phyloP scores from a whole-genome alignment of 2,888 invertebrate species.

The Xylota segnis region DNA sequence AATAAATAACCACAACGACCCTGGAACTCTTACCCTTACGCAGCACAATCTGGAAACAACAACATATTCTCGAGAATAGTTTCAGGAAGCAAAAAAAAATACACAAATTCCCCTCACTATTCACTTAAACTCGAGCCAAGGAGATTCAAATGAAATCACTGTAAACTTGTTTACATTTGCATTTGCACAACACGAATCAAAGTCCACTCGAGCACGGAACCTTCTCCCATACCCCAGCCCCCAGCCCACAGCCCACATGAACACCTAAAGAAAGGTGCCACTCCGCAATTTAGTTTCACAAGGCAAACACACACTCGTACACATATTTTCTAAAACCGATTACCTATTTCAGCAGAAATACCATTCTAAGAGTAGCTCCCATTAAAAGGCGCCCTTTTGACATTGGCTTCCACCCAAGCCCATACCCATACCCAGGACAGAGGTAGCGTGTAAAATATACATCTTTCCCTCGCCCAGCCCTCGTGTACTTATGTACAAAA shows the following conservation, averaged over 20 bases:
- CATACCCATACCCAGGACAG: constrained; percentile 17
- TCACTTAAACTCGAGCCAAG: constrained; percentile 31
- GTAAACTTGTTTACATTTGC: constrained; percentile 65
- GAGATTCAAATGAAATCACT: constrained; percentile 57
- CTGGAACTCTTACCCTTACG: neutral
- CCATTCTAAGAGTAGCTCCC: constrained; percentile 18
- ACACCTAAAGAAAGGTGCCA: constrained; percentile 4
- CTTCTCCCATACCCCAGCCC: no score
- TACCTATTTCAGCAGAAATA: constrained; percentile 56
- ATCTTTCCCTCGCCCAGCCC: constrained; percentile 2
- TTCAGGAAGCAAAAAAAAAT: constrained; percentile 18
- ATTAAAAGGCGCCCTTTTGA: constrained; percentile 63
- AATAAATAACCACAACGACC: constrained; percentile 1
- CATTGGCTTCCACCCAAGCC: constrained; percentile 43
- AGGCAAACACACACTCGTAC: constrained; percentile 15
- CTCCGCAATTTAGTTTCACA: constrained; percentile 54
- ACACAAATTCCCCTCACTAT: neutral
- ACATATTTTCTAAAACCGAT: constrained; percentile 64
- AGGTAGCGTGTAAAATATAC: constrained; percentile 20
- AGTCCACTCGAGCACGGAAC: constrained; percentile 11
- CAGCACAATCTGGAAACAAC: neutral
- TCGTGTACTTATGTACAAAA: constrained; percentile 7
- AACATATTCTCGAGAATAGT: neutral
- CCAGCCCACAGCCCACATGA: no score
- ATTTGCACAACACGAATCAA: constrained; percentile 28